These are phyloP conservation scores for Piaya cayana DNA, from an alignment of 2,113 vertebrate genomes.

Conservation along the genomic window DNA sequence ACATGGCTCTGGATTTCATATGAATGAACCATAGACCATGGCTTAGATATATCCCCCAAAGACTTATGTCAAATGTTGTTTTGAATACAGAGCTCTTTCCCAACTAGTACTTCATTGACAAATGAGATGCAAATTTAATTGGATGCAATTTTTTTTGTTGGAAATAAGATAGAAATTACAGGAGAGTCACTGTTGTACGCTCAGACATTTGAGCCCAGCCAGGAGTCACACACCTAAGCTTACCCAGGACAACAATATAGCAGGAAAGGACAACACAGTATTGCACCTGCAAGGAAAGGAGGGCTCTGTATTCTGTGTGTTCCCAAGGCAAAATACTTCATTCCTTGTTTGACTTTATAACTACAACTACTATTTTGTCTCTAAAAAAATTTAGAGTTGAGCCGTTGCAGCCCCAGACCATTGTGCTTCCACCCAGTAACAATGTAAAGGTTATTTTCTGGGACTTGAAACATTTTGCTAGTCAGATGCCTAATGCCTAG, in stretches of 20 bases:
- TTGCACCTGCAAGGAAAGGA: background rate
- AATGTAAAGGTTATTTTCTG: background rate
- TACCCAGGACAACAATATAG: background rate
- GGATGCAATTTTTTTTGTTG: background rate
- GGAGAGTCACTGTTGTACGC: background rate
- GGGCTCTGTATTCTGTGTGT: background rate
- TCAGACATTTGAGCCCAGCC: background rate
- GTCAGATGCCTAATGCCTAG: background rate
- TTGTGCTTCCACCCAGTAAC: constrained; percentile 1
- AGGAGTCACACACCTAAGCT: background rate
- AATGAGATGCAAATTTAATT: background rate
- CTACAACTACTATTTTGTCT: background rate
- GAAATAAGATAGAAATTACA: background rate
- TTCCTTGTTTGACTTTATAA: constrained; percentile 24
- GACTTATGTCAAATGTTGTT: background rate
- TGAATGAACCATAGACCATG: background rate
- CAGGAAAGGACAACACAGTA: background rate
- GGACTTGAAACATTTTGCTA: background rate
- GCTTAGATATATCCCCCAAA: background rate
- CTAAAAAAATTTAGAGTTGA: background rate
- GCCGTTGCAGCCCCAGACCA: background rate
- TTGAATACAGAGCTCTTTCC: background rate
- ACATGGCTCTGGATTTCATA: background rate
- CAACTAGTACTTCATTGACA: background rate
- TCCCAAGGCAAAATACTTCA: constrained; percentile 14